Percentiles rank a stretch among this genome's conserved stretches.
Evolutionary conservation across 2,113 vertebrate species (phyloP).

Genomic region (Phyllopteryx taeniolatus): DNA sequence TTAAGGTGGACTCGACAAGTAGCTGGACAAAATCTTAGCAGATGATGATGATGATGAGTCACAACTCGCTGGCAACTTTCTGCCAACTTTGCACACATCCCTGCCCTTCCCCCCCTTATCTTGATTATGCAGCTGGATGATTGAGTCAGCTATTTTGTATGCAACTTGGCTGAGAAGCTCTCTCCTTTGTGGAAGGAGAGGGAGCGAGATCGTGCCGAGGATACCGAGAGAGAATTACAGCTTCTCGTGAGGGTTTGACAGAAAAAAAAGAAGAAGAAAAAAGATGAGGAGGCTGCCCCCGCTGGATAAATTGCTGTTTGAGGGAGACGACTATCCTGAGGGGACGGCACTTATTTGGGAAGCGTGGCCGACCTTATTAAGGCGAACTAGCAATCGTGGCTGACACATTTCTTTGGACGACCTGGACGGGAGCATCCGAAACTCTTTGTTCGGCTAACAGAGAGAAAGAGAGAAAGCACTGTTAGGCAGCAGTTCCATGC

Average conservation of each 20-base stretch:
- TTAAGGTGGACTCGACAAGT: not conserved
- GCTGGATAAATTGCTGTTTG: slow-evolving; percentile 62
- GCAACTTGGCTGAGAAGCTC: slow-evolving; percentile 75
- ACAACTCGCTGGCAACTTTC: not conserved
- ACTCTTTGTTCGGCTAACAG: slow-evolving; percentile 14
- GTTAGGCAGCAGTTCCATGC: not conserved
- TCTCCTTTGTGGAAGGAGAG: slow-evolving; percentile 72
- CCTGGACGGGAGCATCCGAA: slow-evolving; percentile 18
- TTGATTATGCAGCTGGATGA: slow-evolving; percentile 84
- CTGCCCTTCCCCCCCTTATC: slow-evolving; percentile 67
- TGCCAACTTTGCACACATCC: slow-evolving; percentile 31
- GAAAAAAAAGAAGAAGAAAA: slow-evolving; percentile 4
- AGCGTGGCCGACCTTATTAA: slow-evolving; percentile 59
- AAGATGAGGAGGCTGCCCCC: slow-evolving; percentile 51
- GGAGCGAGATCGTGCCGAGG: slow-evolving; percentile 73
- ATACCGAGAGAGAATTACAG: slow-evolving; percentile 73
- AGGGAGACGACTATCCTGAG: slow-evolving; percentile 54
- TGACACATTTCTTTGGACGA: slow-evolving; percentile 23
- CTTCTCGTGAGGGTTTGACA: slow-evolving; percentile 59
- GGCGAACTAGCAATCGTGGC: slow-evolving; percentile 43
- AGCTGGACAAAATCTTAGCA: not conserved
- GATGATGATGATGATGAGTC: not conserved
- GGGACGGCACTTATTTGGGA: slow-evolving; percentile 40
- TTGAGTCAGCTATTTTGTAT: slow-evolving; percentile 88
- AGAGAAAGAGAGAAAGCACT: not conserved